Evolutionary conservation across 2,888 invertebrate species (phyloP).

Genomic region (Gibbula magus): DNA sequence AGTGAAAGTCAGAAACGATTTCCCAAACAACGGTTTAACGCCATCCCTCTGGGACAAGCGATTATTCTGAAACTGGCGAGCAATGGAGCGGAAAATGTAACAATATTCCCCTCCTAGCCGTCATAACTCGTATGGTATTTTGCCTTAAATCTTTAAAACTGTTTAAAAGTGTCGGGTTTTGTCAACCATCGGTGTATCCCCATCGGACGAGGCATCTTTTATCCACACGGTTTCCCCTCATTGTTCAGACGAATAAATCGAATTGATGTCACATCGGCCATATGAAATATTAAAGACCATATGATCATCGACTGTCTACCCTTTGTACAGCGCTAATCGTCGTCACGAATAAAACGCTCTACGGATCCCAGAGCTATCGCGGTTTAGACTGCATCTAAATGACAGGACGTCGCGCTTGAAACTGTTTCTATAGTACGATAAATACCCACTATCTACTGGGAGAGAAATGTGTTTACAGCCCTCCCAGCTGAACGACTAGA

Average conservation of each 20-base stretch:
- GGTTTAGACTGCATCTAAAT: not conserved
- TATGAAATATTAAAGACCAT: constrained; percentile 1
- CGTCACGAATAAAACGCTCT: not conserved
- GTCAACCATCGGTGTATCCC: not conserved
- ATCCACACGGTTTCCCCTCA: not conserved
- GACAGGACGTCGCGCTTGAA: not conserved
- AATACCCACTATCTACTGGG: not conserved
- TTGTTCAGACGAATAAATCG: not conserved
- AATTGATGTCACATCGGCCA: constrained; percentile 8
- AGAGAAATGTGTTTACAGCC: not conserved
- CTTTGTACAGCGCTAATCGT: not conserved
- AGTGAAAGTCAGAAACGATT: too few species aligned
- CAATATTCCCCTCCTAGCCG: not conserved
- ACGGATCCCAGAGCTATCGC: not conserved
- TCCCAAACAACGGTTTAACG: too few species aligned
- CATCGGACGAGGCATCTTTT: not conserved
- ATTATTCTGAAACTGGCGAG: too few species aligned
- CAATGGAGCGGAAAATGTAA: not conserved
- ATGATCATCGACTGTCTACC: not conserved
- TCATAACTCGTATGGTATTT: not conserved
- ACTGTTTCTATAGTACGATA: not conserved
- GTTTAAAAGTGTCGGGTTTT: constrained; percentile 8
- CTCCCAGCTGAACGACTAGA: not conserved
- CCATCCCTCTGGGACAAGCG: too few species aligned
- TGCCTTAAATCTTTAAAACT: not conserved